phyloP scores from a whole-genome alignment of 2,888 invertebrate species.

The Steromphala cineraria region DNA sequence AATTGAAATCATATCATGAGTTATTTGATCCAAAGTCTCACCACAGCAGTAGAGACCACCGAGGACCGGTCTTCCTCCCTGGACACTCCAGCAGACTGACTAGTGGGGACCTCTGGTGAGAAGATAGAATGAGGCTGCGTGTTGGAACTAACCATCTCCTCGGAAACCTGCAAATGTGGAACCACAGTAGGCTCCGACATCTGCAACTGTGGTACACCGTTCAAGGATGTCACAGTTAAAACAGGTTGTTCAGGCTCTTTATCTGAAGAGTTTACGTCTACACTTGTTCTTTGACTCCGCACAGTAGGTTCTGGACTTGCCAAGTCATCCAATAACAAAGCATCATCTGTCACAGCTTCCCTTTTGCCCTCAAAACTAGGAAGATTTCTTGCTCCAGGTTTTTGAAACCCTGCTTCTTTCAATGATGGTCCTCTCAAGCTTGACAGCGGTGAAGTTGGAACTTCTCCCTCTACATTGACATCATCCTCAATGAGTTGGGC shows the following conservation, averaged over 20 bases:
- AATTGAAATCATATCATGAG: too few relatives aligned
- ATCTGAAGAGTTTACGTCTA: neutral
- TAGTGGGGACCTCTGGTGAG: neutral
- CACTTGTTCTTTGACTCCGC: neutral
- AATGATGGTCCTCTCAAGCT: neutral
- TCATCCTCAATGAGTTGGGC: constrained; percentile 62
- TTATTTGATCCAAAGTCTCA: neutral
- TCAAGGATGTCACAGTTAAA: neutral
- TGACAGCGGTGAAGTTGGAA: neutral
- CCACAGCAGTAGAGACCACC: neutral
- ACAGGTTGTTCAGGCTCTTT: neutral
- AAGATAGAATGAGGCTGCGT: neutral
- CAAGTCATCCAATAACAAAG: neutral
- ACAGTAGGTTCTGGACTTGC: neutral
- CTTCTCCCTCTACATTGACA: neutral
- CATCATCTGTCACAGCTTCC: neutral
- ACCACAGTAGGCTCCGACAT: neutral
- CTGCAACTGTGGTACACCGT: neutral
- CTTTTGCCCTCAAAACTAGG: neutral
- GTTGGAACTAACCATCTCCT: neutral
- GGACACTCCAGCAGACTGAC: neutral
- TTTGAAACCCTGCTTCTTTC: neutral
- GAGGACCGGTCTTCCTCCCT: neutral
- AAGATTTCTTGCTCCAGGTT: too few relatives aligned
- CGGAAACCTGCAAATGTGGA: neutral